Evolutionary conservation across 2,113 vertebrate genomes (phyloP).

Genomic region (Mastomys coucha): DNA sequence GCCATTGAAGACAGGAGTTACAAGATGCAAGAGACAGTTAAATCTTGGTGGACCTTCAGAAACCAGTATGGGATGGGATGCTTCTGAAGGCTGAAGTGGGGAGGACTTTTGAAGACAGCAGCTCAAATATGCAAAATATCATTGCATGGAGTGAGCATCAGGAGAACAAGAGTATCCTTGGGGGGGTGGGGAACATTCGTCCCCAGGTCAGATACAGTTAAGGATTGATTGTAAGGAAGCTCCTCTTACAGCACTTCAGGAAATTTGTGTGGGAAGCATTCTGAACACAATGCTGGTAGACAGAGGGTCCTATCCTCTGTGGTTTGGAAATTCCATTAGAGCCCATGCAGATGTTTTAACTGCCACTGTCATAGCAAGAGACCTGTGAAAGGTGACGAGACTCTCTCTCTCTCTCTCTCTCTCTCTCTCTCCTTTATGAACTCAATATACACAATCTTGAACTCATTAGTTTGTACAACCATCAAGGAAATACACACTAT

Average conservation of each 20-base stretch:
- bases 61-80: too few relatives aligned
- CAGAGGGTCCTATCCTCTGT: background rate
- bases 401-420: too few relatives aligned
- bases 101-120: fast-evolving
- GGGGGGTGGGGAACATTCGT: background rate
- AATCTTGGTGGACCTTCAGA: background rate
- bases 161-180: background rate
- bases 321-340: too few relatives aligned
- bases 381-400: background rate
- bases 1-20: too few relatives aligned
- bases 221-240: fast-evolving
- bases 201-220: background rate
- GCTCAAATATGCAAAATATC: fast-evolving
- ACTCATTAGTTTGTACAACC: too few relatives aligned
- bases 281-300: too few relatives aligned
- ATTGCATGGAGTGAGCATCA: background rate
- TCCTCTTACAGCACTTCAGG: background rate
- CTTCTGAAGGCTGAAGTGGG: background rate
- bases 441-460: too few relatives aligned
- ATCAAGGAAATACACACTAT: background rate
- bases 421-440: too few relatives aligned
- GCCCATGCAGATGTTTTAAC: too few relatives aligned
- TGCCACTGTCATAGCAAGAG: background rate
- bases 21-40: background rate
- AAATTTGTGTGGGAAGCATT: fast-evolving